phyloP scores from a whole-genome alignment of 2,113 vertebrate genomes.

The Amblyornis subalaris region DNA sequence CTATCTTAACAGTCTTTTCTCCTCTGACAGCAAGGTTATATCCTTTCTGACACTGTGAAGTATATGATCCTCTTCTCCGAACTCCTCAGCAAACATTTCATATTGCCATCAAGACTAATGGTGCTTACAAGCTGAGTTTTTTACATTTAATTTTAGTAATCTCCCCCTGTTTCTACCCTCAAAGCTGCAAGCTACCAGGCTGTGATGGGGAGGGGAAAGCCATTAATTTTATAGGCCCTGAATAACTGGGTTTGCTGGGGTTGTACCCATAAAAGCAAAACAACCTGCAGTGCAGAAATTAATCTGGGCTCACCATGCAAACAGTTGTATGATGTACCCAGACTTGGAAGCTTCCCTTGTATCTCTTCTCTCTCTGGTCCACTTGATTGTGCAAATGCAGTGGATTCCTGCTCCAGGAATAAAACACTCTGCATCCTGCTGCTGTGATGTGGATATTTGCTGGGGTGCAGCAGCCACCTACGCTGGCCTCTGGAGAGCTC shows the following conservation, averaged over 20 bases:
- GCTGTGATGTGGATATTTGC: accelerated
- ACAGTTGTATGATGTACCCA: neutral
- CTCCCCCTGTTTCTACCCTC: neutral
- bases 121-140: neutral
- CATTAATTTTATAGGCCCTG: neutral
- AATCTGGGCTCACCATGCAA: neutral
- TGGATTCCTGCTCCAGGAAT: neutral
- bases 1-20: neutral
- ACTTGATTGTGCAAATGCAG: neutral
- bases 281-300: neutral
- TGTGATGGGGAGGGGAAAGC: neutral
- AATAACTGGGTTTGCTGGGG: neutral
- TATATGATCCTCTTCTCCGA: neutral
- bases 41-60: neutral
- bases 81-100: neutral
- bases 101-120: neutral
- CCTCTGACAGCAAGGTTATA: neutral
- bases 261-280: neutral
- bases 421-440: neutral
- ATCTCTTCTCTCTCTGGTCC: neutral
- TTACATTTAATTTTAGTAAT: neutral
- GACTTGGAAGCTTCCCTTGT: neutral
- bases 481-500: accelerated
- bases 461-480: neutral
- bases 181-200: neutral